A percentile compares a stretch with the other conserved stretches of the same genome.
phyloP scores from a whole-genome alignment of 2,113 vertebrate species.

The Corydoras sp. region DNA sequence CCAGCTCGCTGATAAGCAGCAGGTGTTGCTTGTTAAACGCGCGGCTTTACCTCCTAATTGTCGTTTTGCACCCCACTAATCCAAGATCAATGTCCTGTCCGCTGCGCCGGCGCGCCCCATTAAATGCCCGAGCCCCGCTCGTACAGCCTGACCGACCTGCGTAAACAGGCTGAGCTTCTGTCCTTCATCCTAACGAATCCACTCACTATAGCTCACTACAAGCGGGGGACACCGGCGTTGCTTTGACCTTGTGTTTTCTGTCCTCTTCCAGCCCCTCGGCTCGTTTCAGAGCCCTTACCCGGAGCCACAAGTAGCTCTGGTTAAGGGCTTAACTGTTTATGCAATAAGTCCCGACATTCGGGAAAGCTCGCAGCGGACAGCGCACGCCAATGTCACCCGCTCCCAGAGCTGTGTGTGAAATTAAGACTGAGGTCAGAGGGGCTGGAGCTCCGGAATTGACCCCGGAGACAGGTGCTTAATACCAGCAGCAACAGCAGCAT shows the following conservation, averaged over 20 bases:
- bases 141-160: background rate
- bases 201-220: background rate
- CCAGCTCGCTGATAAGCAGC: slow-evolving; percentile 51
- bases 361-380: background rate
- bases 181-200: background rate
- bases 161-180: background rate
- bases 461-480: slow-evolving; percentile 18
- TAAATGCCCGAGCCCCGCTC: background rate
- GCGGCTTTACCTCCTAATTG: slow-evolving; percentile 58
- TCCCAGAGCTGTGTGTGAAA: background rate
- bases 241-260: slow-evolving; percentile 70
- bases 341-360: slow-evolving; percentile 44
- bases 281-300: slow-evolving; percentile 5
- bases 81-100: background rate
- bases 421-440: background rate
- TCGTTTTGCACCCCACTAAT: slow-evolving; percentile 31
- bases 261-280: slow-evolving; percentile 46
- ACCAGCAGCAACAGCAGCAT: background rate
- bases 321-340: background rate
- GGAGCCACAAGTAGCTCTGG: slow-evolving; percentile 25
- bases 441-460: background rate
- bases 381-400: slow-evolving; percentile 29
- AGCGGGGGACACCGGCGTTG: slow-evolving; percentile 32
- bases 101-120: background rate
- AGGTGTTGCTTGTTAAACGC: slow-evolving; percentile 66